A percentile compares a stretch with the other conserved stretches of the same genome.
These are phyloP conservation scores for Emys orbicularis DNA, from an alignment of 2,797 vertebrate species.

Conservation along the genomic window DNA sequence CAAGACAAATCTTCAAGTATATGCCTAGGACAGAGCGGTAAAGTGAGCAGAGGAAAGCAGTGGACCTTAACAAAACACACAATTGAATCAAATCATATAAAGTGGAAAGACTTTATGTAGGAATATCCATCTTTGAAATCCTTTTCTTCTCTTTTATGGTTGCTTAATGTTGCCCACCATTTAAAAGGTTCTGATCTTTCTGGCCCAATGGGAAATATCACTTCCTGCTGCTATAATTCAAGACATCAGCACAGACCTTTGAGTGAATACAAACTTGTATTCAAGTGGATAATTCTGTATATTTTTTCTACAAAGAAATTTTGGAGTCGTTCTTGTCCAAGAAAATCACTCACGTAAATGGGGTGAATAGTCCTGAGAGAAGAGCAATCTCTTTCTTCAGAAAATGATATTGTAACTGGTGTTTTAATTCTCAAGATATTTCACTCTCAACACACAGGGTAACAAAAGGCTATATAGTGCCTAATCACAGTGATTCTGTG, in stretches of 20 bases:
- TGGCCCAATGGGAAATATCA: background rate
- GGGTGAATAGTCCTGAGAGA: slow-evolving; percentile 69
- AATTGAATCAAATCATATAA: slow-evolving; percentile 64
- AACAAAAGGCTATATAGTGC: slow-evolving; percentile 73
- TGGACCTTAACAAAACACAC: background rate
- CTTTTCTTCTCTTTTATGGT: slow-evolving; percentile 10
- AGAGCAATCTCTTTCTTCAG: slow-evolving; percentile 55
- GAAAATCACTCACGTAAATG: slow-evolving; percentile 67
- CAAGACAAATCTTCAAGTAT: background rate
- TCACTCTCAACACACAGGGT: slow-evolving; percentile 50
- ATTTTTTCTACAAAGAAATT: slow-evolving; percentile 61
- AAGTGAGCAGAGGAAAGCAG: background rate
- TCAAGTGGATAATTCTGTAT: background rate
- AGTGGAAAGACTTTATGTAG: slow-evolving; percentile 60
- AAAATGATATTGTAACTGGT: slow-evolving; percentile 78
- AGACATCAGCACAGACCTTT: background rate
- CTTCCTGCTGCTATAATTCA: slow-evolving; percentile 31
- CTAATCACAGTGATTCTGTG: slow-evolving; percentile 67
- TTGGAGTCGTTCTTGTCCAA: slow-evolving; percentile 68
- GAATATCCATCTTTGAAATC: slow-evolving; percentile 35
- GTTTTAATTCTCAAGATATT: slow-evolving; percentile 78
- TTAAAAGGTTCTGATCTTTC: background rate
- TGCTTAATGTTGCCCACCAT: background rate
- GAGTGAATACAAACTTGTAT: slow-evolving; percentile 43
- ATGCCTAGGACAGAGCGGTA: background rate